Evolutionary conservation across 92 coral and sea anemone genomes (phyloP), one percentile per base, ranked within the genome.

Genomic region (Paragorgia papillata): DNA sequence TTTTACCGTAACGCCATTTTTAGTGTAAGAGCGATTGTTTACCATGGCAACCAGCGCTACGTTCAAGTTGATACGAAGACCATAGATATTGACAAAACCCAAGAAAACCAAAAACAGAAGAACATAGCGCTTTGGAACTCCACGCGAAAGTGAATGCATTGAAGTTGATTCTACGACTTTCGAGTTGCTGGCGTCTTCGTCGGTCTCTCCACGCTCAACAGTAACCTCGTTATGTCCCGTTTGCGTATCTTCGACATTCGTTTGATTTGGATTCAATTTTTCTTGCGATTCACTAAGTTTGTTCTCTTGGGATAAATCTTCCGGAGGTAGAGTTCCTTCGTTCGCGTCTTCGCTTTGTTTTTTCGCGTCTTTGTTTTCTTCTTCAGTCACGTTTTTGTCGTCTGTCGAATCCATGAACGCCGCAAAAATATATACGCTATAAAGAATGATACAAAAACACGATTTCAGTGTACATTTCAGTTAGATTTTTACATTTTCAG

Each of bases 31-130:
- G 48, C 88, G 92, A 61, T 94, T 86, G 60, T 94, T 91, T 34
- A 94, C 98, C 98, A 94, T 94, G 26, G 97, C 98, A 56, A 94
- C 98, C 57, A 94, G 76, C 0, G 98, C 97, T 19, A 94, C 97
- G 62, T 94, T 94, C 9, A 94, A 78, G 53, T 94, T 89, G 19
- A 94, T 90, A 37, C 98, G 82, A 92, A 94, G 85, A 10, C 97
- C 88, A 68, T 94, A 94, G 85, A 94, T 94, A 74, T 89, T 87
- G 1, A 94, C 96, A 81, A 94, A 94, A 6, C 98, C 98, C 9
- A 91, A 68, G 79, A 94, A 94, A 19, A 88, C 88, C 91, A 94
- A 85, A 64, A 90, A 59, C 31, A 94, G 66, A 40, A 94, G 71
- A 34, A 91, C 84, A 46, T 94, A 94, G 74, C 98, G 70, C 49